Conservation (phyloP, 2,113 vertebrate species). For the Leucopsar rothschildi region DNA sequence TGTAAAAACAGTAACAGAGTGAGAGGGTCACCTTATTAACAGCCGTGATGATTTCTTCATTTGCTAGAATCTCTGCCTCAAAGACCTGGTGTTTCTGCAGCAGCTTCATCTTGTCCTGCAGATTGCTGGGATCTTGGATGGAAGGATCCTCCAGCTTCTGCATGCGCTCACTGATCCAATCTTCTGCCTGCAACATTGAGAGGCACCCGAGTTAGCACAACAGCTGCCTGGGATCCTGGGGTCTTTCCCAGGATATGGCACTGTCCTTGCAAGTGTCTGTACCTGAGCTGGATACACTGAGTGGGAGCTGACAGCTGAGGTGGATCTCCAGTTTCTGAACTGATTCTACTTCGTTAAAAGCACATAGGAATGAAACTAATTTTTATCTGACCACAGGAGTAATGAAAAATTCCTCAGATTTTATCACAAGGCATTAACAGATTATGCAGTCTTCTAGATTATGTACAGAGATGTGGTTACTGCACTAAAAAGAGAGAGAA, state of each 20-base stretch:
- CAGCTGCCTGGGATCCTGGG: not conserved
- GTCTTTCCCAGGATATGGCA: not conserved
- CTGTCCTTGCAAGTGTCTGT: not conserved
- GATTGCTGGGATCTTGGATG: slow-evolving; percentile 70
- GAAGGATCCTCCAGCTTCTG: slow-evolving; percentile 80
- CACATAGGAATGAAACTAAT: not conserved
- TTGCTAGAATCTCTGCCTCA: slow-evolving; percentile 87
- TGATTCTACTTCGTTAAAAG: not conserved
- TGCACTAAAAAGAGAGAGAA: too few species aligned
- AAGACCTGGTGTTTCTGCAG: slow-evolving; percentile 86
- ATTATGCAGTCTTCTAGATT: not conserved
- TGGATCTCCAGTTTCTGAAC: not conserved
- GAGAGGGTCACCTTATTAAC: slow-evolving; percentile 73
- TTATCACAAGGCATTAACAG: not conserved
- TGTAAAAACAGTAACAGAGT: not conserved
- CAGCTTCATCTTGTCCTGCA: slow-evolving; percentile 81
- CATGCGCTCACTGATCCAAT: slow-evolving; percentile 83
- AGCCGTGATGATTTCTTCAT: slow-evolving; percentile 73
- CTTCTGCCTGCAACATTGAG: slow-evolving; percentile 72
- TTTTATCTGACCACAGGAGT: not conserved
- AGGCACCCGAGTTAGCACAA: not conserved
- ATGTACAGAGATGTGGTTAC: not conserved
- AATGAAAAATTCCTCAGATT: not conserved
- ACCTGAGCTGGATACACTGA: not conserved
- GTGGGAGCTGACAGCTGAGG: not conserved